Evolutionary conservation across 2,113 vertebrate genomes (phyloP).

Genomic region (Pholis gunnellus): DNA sequence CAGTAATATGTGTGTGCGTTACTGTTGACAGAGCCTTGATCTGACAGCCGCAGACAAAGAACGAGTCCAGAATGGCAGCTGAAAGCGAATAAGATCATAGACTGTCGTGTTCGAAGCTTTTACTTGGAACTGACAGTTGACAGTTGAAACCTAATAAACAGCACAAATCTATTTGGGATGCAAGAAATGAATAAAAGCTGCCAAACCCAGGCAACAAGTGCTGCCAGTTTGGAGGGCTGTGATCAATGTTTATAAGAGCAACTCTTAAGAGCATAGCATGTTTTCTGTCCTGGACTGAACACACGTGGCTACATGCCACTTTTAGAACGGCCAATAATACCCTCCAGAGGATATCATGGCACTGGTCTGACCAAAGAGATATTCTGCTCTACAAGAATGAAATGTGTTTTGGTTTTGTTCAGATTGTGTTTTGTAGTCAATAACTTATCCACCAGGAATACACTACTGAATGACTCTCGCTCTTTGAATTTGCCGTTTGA

Average conservation of each 20-base stretch:
- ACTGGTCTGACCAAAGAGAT: slow-evolving; percentile 30
- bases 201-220: slow-evolving; percentile 21
- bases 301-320: slow-evolving; percentile 63
- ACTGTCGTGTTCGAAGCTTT: background rate
- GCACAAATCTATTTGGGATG: slow-evolving; percentile 5
- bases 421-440: slow-evolving; percentile 1
- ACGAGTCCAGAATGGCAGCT: background rate
- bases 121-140: background rate
- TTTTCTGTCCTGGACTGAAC: slow-evolving; percentile 55
- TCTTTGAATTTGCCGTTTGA: background rate
- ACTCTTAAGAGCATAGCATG: slow-evolving; percentile 49
- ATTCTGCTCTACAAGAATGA: slow-evolving; percentile 11
- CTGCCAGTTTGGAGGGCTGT: slow-evolving; percentile 46
- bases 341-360: slow-evolving; percentile 56
- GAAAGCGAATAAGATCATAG: background rate
- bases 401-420: slow-evolving; percentile 1
- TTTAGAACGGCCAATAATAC: slow-evolving; percentile 66
- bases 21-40: background rate
- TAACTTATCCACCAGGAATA: background rate
- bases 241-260: slow-evolving; percentile 58
- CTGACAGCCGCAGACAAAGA: background rate
- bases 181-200: background rate
- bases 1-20: background rate
- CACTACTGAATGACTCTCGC: background rate
- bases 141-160: slow-evolving; percentile 19